phyloP scores from a whole-genome alignment of 2,113 vertebrate genomes.

The Apistogramma diplotaenia region DNA sequence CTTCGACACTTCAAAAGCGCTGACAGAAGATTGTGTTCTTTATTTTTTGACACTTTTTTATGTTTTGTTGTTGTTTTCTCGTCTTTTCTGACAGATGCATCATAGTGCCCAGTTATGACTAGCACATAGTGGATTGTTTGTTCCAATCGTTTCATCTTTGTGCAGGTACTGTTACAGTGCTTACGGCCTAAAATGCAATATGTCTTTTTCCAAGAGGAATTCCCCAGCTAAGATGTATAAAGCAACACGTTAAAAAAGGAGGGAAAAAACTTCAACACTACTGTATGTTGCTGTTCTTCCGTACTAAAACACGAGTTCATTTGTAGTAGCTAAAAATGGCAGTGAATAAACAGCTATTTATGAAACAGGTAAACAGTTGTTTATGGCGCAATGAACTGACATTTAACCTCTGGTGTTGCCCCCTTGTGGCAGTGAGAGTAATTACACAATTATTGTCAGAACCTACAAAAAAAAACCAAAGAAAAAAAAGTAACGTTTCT shows the following conservation, averaged over 20 bases:
- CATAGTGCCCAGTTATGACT: background rate
- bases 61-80: background rate
- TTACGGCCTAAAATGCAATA: background rate
- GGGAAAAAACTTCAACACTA: too few relatives aligned
- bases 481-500: too few relatives aligned
- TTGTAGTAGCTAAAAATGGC: slow-evolving; percentile 21
- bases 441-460: background rate
- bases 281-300: background rate
- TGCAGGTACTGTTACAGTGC: background rate
- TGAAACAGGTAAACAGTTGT: slow-evolving; percentile 20
- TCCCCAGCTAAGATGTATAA: background rate
- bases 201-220: rapidly evolving
- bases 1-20: background rate
- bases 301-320: background rate
- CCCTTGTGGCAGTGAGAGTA: background rate
- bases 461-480: too few relatives aligned
- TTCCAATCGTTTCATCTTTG: background rate
- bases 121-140: background rate
- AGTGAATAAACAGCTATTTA: too few relatives aligned
- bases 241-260: background rate
- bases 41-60: background rate
- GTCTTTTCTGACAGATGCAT: background rate
- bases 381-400: slow-evolving; percentile 8
- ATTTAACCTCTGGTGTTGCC: background rate
- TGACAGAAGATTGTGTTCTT: background rate